Evolutionary conservation across 2,797 vertebrate species (phyloP).

Genomic region (Darevskia nairensis): DNA sequence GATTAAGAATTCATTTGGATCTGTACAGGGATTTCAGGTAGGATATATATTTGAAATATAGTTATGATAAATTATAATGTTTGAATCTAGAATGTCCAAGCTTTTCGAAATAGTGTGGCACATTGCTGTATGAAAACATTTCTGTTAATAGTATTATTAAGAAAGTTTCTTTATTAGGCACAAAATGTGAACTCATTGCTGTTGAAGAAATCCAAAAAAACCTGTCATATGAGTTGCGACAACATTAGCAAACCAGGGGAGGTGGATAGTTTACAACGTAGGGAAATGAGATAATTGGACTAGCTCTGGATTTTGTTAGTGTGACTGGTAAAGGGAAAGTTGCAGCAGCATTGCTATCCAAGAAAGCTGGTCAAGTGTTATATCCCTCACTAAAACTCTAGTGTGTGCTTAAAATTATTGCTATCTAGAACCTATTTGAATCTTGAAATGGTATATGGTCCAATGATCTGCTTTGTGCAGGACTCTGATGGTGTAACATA

Average conservation of each 20-base stretch:
- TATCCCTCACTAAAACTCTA: neutral
- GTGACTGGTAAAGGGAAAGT: constrained; percentile 15
- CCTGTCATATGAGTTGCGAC: neutral
- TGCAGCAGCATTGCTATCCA: neutral
- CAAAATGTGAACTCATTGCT: neutral
- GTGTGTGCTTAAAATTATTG: neutral
- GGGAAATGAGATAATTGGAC: constrained; percentile 36
- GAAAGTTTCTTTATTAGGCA: neutral
- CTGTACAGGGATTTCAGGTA: neutral
- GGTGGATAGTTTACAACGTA: neutral
- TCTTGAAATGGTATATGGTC: neutral
- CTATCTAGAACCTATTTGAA: neutral
- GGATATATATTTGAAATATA: neutral
- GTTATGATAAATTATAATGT: neutral
- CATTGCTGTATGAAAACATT: neutral
- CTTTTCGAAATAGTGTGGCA: neutral
- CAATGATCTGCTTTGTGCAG: neutral
- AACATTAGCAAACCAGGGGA: neutral
- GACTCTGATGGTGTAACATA: neutral
- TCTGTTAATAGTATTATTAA: neutral
- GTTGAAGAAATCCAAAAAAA: neutral
- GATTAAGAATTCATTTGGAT: neutral
- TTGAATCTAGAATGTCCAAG: neutral
- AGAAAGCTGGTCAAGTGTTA: constrained; percentile 5
- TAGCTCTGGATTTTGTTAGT: constrained; percentile 19